Base-by-base conservation (phyloP, 2,797 vertebrate species). In the Anguilla pacifica region DNA sequence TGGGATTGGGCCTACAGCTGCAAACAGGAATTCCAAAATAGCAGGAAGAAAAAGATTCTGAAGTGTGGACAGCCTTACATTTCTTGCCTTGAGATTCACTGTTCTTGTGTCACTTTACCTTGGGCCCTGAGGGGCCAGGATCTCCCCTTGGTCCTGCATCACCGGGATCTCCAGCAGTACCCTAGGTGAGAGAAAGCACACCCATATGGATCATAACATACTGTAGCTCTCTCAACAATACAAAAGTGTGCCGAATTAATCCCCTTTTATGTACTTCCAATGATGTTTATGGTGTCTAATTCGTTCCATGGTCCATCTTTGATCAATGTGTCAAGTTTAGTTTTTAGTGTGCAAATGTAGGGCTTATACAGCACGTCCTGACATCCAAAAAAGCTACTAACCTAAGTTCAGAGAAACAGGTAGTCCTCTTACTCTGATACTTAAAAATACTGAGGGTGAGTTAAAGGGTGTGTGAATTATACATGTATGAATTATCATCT, bases 81-180 rank as follows among this genome's bases (percentile, higher is more conserved):
- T 70, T 77, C 59, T 43, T 55, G 85, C 87, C 70, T 28, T 74
- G 19, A n/a, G 85, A 77, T 7, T 88, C 11, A 17, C 46, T 13
- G 81, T n/a, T 86, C 11, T 55, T 0, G 87, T 88, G 49, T 93
- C 99, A 55, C 59, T 61, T 89, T 92, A 99, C 98, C 95, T 97
- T 97, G 83, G 96, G 97, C 94, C 98, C 98, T 53, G 85, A 7
- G 6, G 22, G 87, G 86, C 98, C 98, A 0, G 97, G 92, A 0
- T 98, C 97, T 85, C 98, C 98, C 91, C 98, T 97, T 79, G 96
- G 95, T 87, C 98, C 98, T 85, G 96, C 92, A 88, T 99, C 98
- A 88, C 98, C 98, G 0, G 96, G 92, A 85, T 98, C 98, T 25
- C 98, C 98, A 88, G 95, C 96, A 0, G 96, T 96, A 83, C 98